These are phyloP conservation scores for Valencia hispanica DNA, from an alignment of 2,797 vertebrate species.

Conservation along the genomic window DNA sequence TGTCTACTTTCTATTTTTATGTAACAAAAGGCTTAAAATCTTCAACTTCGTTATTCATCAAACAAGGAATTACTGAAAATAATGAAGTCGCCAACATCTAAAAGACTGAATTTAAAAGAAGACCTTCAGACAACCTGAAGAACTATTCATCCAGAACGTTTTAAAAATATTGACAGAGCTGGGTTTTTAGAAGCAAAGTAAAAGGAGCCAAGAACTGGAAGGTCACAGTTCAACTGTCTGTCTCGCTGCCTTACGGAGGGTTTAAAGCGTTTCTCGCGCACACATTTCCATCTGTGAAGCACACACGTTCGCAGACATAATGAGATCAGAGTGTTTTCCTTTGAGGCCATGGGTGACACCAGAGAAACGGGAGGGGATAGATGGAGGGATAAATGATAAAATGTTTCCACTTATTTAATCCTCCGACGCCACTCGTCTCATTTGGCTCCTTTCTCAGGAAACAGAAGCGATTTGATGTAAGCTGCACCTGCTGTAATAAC, in stretches of 20 bases:
- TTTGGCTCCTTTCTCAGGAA: slow-evolving; percentile 22
- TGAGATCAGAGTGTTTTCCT: slow-evolving; percentile 57
- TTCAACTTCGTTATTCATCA: no score
- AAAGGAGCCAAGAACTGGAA: neutral
- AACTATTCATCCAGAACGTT: neutral
- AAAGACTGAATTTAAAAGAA: neutral
- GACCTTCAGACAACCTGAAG: neutral
- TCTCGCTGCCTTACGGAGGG: slow-evolving; percentile 21
- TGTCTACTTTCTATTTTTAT: neutral
- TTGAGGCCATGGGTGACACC: slow-evolving; percentile 32
- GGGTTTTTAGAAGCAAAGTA: neutral
- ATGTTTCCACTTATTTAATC: slow-evolving; percentile 58
- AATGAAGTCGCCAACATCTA: neutral
- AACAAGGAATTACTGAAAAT: no score
- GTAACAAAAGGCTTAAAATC: neutral
- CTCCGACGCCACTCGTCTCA: slow-evolving; percentile 24
- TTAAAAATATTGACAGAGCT: neutral
- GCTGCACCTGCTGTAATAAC: slow-evolving; percentile 10
- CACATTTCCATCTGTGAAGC: slow-evolving; percentile 18
- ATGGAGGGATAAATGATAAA: slow-evolving; percentile 55
- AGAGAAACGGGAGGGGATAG: slow-evolving; percentile 22
- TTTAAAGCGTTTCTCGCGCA: slow-evolving; percentile 41
- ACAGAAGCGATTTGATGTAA: slow-evolving; percentile 11
- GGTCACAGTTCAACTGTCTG: slow-evolving; percentile 13
- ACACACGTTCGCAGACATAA: slow-evolving; percentile 35